phyloP scores from a whole-genome alignment of 2,797 vertebrate genomes.

The Notoglanidium macrostoma region DNA sequence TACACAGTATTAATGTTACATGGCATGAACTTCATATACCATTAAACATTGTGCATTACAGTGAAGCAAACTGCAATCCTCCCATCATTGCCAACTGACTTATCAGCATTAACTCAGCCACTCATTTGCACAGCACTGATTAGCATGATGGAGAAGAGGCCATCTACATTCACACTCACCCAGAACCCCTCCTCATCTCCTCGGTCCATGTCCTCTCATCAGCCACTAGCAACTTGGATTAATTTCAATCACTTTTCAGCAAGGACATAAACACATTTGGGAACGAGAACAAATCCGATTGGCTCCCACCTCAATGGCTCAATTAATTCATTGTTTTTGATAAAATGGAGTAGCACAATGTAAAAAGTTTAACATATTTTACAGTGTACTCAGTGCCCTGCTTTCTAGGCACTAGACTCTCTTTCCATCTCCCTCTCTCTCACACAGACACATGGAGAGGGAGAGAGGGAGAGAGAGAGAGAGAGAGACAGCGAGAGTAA shows the following conservation, averaged over 20 bases:
- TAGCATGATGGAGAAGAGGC: conserved; percentile 52
- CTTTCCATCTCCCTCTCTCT: conserved; percentile 31
- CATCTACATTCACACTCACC: conserved; percentile 44
- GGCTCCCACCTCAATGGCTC: conserved; percentile 38
- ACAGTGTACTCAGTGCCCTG: conserved; percentile 69
- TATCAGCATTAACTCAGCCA: conserved; percentile 24
- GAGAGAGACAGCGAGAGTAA: conserved; percentile 64
- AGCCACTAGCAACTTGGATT: conserved; percentile 50
- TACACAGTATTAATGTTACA: neutral
- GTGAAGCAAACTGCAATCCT: conserved; percentile 36
- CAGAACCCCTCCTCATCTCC: conserved; percentile 46
- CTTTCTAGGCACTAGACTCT: conserved; percentile 53
- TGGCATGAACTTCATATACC: neutral
- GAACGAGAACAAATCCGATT: conserved; percentile 36
- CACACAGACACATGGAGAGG: conserved; percentile 71
- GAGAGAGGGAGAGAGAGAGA: conserved; percentile 44
- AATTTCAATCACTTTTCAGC: conserved; percentile 57
- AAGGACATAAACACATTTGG: conserved; percentile 51
- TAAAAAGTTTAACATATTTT: conserved; percentile 73
- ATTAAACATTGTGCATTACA: conserved; percentile 23
- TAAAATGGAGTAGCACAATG: conserved; percentile 50
- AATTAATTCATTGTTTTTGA: conserved; percentile 60
- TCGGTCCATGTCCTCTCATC: conserved; percentile 50
- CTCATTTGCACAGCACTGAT: conserved; percentile 50
- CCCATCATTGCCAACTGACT: conserved; percentile 44